A percentile compares a stretch with the other conserved stretches of the same genome.
These are phyloP conservation scores for Lapara coniferarum DNA, from an alignment of 2,888 invertebrate species.

Conservation along the genomic window DNA sequence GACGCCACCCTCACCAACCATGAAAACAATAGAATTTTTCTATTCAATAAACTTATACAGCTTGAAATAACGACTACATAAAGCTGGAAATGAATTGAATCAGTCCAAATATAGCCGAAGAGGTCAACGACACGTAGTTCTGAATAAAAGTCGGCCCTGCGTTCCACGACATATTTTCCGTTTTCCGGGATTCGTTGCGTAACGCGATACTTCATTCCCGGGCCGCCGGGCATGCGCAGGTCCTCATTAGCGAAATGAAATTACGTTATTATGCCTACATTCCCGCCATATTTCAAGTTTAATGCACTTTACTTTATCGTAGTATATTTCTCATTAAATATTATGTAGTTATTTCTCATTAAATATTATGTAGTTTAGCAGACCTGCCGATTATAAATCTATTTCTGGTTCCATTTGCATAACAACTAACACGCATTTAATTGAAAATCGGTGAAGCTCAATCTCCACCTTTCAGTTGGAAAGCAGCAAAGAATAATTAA, in stretches of 20 bases:
- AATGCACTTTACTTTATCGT: conserved; percentile 6
- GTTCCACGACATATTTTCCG: conserved; percentile 19
- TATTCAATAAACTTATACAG: background rate
- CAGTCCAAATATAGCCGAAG: background rate
- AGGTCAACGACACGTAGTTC: conserved; percentile 14
- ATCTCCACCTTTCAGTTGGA: background rate
- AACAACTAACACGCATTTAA: too few relatives aligned
- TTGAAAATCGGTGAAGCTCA: too few relatives aligned
- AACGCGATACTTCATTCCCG: conserved; percentile 24
- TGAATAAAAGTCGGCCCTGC: conserved; percentile 1
- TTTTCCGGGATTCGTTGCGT: conserved; percentile 26
- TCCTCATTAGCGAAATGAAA: conserved; percentile 26
- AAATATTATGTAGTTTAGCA: too few relatives aligned
- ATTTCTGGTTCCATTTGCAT: too few relatives aligned
- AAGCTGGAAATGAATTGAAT: conserved; percentile 14
- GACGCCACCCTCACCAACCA: background rate
- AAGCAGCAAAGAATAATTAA: background rate
- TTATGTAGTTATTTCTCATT: background rate
- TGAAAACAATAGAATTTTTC: background rate
- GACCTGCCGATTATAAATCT: too few relatives aligned
- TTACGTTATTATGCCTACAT: conserved; percentile 15
- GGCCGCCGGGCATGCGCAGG: conserved; percentile 5
- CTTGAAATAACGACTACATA: background rate
- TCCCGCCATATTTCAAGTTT: conserved; percentile 7
- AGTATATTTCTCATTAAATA: background rate